Conservation (phyloP, 2,888 invertebrate genomes). For the Sarcophaga variegata region DNA sequence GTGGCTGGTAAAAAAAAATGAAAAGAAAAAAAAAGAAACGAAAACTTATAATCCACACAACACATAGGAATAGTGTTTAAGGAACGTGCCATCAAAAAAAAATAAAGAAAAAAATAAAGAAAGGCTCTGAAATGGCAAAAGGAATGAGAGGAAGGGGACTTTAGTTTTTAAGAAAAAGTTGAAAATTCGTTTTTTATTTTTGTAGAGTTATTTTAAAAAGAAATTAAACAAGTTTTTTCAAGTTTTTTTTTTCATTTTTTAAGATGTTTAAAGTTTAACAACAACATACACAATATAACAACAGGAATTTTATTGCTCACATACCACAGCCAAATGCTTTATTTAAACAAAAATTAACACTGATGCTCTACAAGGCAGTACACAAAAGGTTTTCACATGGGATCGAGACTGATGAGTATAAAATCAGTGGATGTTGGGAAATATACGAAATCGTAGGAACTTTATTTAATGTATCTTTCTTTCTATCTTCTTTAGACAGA, state of each 20-base stretch:
- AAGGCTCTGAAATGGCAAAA: not conserved
- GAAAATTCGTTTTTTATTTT: not conserved
- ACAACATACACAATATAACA: not conserved
- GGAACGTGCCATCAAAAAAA: conserved; percentile 32
- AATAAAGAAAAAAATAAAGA: conserved; percentile 5
- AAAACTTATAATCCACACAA: conserved; percentile 36
- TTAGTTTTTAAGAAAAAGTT: too few species aligned
- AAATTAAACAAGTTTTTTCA: conserved; percentile 48
- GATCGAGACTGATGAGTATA: too few species aligned
- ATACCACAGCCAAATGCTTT: not conserved
- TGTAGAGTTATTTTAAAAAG: not conserved
- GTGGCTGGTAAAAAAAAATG: not conserved
- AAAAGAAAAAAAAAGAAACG: conserved; percentile 10
- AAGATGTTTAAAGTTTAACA: not conserved
- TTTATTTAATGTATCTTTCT: too few species aligned
- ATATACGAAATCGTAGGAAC: too few species aligned
- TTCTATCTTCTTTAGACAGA: too few species aligned
- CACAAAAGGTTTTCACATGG: too few species aligned
- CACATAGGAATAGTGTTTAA: conserved; percentile 22
- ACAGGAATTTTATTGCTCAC: not conserved
- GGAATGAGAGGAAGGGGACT: too few species aligned
- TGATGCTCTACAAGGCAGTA: too few species aligned
- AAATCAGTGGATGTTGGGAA: too few species aligned
- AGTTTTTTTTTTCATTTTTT: conserved; percentile 15
- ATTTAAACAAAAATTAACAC: too few species aligned